Percentiles rank a stretch among this genome's conserved stretches.
Evolutionary conservation across 2,113 vertebrate species (phyloP).

Genomic region (Neodon shergylaensis): DNA sequence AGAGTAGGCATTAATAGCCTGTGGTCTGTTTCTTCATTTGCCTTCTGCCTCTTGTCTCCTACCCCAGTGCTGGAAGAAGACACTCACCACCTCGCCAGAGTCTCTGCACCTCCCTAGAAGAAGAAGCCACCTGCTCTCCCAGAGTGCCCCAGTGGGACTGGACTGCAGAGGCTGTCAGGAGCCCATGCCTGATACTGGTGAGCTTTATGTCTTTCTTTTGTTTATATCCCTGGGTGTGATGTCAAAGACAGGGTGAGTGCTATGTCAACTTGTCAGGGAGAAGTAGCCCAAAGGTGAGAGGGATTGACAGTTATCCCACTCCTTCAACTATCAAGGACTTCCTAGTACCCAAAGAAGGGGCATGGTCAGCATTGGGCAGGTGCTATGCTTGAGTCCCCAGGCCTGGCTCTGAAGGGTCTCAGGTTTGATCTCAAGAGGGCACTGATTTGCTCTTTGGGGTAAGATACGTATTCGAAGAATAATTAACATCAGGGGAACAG

Average conservation of each 20-base stretch:
- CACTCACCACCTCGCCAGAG: constrained; percentile 71
- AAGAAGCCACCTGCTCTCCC: constrained; percentile 88
- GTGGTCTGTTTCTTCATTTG: constrained; percentile 46
- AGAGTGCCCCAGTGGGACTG: constrained; percentile 90
- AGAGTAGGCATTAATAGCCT: background rate
- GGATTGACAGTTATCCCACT: background rate
- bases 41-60: constrained; percentile 49
- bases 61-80: constrained; percentile 81
- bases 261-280: background rate
- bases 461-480: background rate
- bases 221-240: background rate
- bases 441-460: background rate
- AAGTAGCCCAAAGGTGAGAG: background rate
- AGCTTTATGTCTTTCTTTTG: constrained; percentile 52
- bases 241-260: background rate
- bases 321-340: background rate
- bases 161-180: constrained; percentile 87
- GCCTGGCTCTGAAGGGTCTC: background rate
- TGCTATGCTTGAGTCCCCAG: background rate
- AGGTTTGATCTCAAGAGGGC: background rate
- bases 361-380: background rate
- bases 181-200: constrained; percentile 82
- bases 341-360: background rate
- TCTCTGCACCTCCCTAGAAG: constrained; percentile 80
- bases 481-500: background rate